phyloP scores from a whole-genome alignment of 2,888 invertebrate species.

The Ichneumoninae sp. region DNA sequence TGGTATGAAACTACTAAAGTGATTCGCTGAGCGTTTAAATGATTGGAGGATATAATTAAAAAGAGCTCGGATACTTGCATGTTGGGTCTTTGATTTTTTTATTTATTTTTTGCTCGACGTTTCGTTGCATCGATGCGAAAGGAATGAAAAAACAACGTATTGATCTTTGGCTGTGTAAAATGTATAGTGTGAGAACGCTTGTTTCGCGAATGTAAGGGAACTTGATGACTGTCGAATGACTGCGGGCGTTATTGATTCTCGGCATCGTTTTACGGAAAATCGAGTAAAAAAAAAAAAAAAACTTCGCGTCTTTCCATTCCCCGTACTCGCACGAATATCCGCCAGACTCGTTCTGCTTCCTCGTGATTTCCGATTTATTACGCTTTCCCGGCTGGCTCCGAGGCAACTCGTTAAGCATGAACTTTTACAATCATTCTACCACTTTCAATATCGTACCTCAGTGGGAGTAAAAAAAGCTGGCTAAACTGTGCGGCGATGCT shows the following conservation, averaged over 20 bases:
- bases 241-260: slow-evolving; percentile 82
- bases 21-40: neutral
- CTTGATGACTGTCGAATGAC: slow-evolving; percentile 83
- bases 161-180: slow-evolving; percentile 19
- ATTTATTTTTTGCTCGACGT: neutral
- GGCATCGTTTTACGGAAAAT: slow-evolving; percentile 73
- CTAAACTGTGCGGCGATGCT: neutral
- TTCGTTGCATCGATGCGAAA: neutral
- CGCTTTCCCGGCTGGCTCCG: slow-evolving; percentile 30
- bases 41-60: neutral
- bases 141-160: neutral
- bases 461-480: neutral
- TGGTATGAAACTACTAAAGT: neutral
- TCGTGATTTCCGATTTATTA: slow-evolving; percentile 63
- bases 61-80: neutral
- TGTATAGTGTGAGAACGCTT: slow-evolving; percentile 43
- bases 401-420: slow-evolving; percentile 45
- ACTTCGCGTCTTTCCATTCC: slow-evolving; percentile 47
- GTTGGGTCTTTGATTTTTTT: neutral
- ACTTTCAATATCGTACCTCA: slow-evolving; percentile 8
- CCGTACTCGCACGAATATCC: slow-evolving; percentile 38
- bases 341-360: slow-evolving; percentile 59
- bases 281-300: slow-evolving; percentile 54
- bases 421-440: slow-evolving; percentile 33
- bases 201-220: slow-evolving; percentile 63